These are phyloP conservation scores for Spatulosminthurus flaviceps DNA, from an alignment of 2,888 invertebrate genomes.

Conservation along the genomic window DNA sequence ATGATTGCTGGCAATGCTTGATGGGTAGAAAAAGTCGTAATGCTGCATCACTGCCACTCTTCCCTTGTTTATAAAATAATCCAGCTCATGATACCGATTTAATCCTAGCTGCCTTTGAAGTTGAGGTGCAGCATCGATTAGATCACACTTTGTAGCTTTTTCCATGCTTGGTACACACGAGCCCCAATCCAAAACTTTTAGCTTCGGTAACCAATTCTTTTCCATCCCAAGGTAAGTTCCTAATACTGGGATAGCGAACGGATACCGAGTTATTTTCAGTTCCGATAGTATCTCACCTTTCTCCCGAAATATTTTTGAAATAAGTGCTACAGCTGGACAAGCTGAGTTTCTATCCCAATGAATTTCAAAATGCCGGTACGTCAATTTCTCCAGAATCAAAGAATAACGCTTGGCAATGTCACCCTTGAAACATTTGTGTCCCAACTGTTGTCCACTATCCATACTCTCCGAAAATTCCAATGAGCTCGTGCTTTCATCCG, in stretches of 20 bases:
- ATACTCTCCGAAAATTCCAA: background rate
- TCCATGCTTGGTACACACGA: background rate
- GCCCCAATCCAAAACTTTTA: background rate
- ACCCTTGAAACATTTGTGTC: background rate
- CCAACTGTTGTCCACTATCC: background rate
- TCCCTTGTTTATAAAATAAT: background rate
- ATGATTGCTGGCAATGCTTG: background rate
- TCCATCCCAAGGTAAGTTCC: background rate
- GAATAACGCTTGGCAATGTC: background rate
- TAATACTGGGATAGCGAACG: background rate
- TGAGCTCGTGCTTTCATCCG: background rate
- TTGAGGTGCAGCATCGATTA: background rate
- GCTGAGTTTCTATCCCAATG: background rate
- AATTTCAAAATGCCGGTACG: background rate
- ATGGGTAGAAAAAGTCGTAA: background rate
- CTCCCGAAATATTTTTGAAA: background rate
- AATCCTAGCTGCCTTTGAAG: background rate
- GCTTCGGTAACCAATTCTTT: background rate
- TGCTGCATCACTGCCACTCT: background rate
- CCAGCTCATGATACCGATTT: background rate
- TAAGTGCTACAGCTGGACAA: background rate
- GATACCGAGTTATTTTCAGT: background rate
- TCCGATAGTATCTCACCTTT: background rate
- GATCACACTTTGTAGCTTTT: background rate
- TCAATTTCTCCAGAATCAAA: background rate